A percentile compares a stretch with the other conserved stretches of the same genome.
Evolutionary conservation across 2,113 vertebrate genomes (phyloP).

Genomic region (Paracanthobrama guichenoti): DNA sequence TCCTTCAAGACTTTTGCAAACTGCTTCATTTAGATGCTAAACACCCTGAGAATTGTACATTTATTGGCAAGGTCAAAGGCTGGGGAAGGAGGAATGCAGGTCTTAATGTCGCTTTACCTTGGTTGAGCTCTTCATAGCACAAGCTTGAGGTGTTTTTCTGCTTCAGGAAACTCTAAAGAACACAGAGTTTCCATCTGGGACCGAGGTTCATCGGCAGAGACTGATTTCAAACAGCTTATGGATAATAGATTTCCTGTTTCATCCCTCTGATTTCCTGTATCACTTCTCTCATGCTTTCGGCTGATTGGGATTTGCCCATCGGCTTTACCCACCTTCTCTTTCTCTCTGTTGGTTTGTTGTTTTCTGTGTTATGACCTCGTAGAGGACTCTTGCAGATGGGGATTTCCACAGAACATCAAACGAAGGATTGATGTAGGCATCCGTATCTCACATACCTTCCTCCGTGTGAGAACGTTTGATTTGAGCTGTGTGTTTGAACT

Average conservation of each 20-base stretch:
- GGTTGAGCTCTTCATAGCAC: constrained; percentile 61
- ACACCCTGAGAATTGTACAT: constrained; percentile 39
- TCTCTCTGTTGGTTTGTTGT: constrained; percentile 1
- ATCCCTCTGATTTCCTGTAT: constrained; percentile 63
- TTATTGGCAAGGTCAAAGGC: constrained; percentile 44
- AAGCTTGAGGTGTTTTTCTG: constrained; percentile 71
- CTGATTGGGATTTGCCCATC: constrained; percentile 60
- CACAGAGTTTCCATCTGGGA: constrained; percentile 68
- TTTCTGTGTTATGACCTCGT: constrained; percentile 34
- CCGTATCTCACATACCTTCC: constrained; percentile 22
- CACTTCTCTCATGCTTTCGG: constrained; percentile 63
- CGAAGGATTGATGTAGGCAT: constrained; percentile 19
- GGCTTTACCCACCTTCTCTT: constrained; percentile 58
- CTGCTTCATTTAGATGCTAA: constrained; percentile 28
- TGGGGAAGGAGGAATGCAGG: constrained; percentile 57
- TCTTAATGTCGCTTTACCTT: constrained; percentile 69
- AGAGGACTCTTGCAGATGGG: constrained; percentile 14
- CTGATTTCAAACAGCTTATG: constrained; percentile 69
- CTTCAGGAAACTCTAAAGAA: constrained; percentile 69
- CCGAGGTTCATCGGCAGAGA: constrained; percentile 61
- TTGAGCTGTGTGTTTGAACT: constrained; percentile 38
- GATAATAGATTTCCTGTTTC: constrained; percentile 68
- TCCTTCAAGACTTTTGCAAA: background rate
- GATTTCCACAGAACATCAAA: constrained; percentile 46
- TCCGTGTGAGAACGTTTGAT: constrained; percentile 13